Conservation (phyloP, 1,140 invertebrate species). For the Lamellibrachia luymesi region DNA sequence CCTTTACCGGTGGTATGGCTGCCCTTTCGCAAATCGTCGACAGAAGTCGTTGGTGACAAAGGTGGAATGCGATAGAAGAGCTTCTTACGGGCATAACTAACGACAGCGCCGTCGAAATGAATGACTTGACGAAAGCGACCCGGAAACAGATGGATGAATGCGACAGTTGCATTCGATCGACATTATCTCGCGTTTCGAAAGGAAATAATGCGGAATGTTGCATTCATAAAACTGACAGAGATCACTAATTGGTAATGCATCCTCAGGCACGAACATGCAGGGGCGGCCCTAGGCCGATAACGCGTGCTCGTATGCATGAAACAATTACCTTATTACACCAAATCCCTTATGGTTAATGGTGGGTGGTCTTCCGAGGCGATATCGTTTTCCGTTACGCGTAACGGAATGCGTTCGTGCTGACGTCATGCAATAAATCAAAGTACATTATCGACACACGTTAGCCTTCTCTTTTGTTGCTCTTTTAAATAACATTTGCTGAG, state of each 20-base stretch:
- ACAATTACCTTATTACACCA: neutral
- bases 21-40: neutral
- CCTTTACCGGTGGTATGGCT: neutral
- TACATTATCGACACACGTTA: neutral
- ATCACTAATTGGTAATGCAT: conserved; percentile 1
- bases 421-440: neutral
- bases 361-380: neutral
- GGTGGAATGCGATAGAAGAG: neutral
- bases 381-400: neutral
- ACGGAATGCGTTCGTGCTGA: neutral
- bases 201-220: neutral
- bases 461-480: neutral
- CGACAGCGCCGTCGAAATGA: neutral
- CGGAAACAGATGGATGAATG: neutral
- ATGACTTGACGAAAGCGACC: neutral
- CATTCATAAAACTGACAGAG: neutral
- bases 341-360: neutral
- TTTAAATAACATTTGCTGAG: neutral
- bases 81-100: neutral
- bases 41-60: neutral
- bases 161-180: neutral
- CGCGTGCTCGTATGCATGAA: neutral
- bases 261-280: neutral
- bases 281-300: neutral
- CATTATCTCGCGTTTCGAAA: neutral